Evolutionary conservation across 2,113 vertebrate genomes (phyloP), one percentile per base, ranked within the genome.

Genomic region (Meleagris gallopavo): DNA sequence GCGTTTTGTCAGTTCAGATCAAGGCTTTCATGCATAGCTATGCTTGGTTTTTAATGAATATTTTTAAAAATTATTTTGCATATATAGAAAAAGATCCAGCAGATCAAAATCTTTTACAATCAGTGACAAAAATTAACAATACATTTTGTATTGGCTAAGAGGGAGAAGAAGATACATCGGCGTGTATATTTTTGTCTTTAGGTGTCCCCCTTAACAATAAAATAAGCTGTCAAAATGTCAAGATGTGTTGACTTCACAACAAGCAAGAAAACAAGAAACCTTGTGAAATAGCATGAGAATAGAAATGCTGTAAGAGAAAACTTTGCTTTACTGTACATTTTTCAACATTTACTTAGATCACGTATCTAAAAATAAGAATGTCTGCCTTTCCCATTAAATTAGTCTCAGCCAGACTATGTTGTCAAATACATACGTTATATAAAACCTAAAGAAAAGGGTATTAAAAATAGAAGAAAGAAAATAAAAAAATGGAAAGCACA

Each of bases 401-500:
- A 93, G 69, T 57, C 40, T 94, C 85, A 83, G 76, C 17, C 72
- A 61, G 69, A 50, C 43, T 43, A 50, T 29, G 41, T 32, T 90
- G 88, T 78, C 2, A 16, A 88, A 81, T 29, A 38, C 61, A 14
- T 27, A 25, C 52, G 34, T 91, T 92, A 57, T 9, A 86, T 36
- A 94, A 91, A 91, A 65, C 24, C 40, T 61, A 54, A 89, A 65
- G n/a, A 67, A 45, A 83, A 60, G 5, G 8, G 4, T 6, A 83
- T 84, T 88, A 89, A 92, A 96, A 95, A 86, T 76, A 94, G 90
- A 81, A 83, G 79, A 20, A 86, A 91, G 80, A 21, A 93, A 95
- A 95, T 38, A 94, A 94, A 95, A 40, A 86, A 88, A 71, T 1
- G 90, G 60, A 45, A 82, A 96, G n/a, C 21, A 83, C 72, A 61